A percentile compares a stretch with the other conserved stretches of the same genome.
These are phyloP conservation scores for Anguilla anguilla DNA, from an alignment of 2,797 vertebrate species.

Conservation along the genomic window DNA sequence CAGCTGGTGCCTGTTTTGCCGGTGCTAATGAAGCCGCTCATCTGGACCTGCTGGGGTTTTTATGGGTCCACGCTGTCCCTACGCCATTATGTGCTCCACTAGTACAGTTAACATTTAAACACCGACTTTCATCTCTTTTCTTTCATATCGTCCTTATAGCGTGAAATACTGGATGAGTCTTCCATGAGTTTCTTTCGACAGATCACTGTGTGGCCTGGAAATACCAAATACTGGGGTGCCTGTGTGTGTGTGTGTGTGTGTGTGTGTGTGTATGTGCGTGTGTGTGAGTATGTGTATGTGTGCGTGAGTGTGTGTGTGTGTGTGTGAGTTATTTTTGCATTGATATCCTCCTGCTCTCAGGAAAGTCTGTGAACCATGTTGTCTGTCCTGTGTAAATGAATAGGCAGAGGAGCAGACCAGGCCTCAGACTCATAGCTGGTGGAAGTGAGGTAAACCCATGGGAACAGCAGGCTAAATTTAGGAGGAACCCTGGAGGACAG, in stretches of 20 bases:
- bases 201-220: neutral
- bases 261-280: too few species aligned
- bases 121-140: neutral
- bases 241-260: constrained; percentile 19
- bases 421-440: neutral
- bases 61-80: neutral
- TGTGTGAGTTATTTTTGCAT: neutral
- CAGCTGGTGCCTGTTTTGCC: constrained; percentile 14
- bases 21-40: neutral
- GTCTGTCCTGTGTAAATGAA: neutral
- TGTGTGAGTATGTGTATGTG: neutral
- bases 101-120: neutral
- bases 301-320: neutral
- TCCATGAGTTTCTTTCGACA: neutral
- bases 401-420: neutral
- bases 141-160: neutral
- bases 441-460: constrained; percentile 11
- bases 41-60: neutral
- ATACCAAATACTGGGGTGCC: constrained; percentile 37
- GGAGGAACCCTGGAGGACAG: constrained; percentile 30
- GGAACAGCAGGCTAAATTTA: constrained; percentile 37
- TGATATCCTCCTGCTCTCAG: neutral
- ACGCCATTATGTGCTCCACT: neutral
- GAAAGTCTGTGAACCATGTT: neutral
- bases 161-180: neutral